Evolutionary conservation across 2,113 vertebrate species (phyloP).

Genomic region (Cnemophilus loriae): DNA sequence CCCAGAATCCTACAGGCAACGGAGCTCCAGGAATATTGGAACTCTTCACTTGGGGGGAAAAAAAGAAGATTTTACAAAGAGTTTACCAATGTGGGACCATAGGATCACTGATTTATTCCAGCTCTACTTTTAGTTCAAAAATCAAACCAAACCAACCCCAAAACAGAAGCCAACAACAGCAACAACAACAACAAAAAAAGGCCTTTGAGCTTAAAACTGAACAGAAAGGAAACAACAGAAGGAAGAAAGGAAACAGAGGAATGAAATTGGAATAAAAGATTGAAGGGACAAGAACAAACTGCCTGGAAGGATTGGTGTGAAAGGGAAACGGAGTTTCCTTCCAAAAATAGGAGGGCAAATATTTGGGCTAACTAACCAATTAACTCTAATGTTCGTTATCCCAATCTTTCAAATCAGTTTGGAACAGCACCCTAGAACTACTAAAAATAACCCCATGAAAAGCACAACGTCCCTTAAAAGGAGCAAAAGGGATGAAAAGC

Average conservation of each 20-base stretch:
- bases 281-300: neutral
- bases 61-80: neutral
- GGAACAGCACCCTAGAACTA: neutral
- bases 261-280: neutral
- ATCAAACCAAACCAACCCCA: neutral
- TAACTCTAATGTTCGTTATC: neutral
- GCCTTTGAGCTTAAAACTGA: neutral
- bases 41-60: neutral
- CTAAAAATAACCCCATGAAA: neutral
- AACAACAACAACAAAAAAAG: neutral
- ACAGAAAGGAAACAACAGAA: neutral
- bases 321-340: neutral
- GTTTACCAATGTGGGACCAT: neutral
- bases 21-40: neutral
- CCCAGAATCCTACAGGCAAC: neutral
- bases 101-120: neutral
- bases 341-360: neutral
- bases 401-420: neutral
- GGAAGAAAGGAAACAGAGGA: neutral
- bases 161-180: neutral
- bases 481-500: neutral
- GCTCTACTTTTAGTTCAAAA: neutral
- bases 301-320: neutral
- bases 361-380: neutral
- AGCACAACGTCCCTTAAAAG: neutral